Conservation (phyloP, 92 coral and sea anemone genomes). For the Paragorgia papillata region DNA sequence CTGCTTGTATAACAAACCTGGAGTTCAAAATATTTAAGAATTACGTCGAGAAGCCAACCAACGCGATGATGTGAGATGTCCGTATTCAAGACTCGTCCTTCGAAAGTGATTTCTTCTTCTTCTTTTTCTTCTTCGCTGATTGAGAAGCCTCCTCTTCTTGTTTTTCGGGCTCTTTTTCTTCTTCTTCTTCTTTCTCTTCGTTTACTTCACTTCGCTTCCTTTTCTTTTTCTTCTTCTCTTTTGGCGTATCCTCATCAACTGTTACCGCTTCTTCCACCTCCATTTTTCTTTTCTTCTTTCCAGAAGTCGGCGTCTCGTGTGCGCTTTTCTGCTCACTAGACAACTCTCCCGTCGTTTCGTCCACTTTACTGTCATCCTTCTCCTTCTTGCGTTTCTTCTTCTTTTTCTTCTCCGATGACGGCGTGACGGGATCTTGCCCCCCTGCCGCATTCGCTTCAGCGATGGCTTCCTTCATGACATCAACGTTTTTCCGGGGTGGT, state of each 20-base stretch:
- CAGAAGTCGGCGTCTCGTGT: constrained; percentile 42
- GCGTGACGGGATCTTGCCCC: constrained; percentile 34
- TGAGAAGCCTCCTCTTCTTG: constrained; percentile 42
- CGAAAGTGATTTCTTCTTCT: constrained; percentile 67
- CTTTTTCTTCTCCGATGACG: constrained; percentile 72
- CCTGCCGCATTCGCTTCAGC: constrained; percentile 65
- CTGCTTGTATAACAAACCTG: too few relatives aligned
- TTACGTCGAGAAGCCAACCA: too few relatives aligned
- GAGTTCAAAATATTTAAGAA: too few relatives aligned
- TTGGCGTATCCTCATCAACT: constrained; percentile 26
- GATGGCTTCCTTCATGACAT: constrained; percentile 96
- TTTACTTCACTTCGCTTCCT: constrained; percentile 43
- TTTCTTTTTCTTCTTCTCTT: constrained; percentile 67
- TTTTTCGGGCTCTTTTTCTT: constrained; percentile 57
- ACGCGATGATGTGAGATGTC: too few relatives aligned
- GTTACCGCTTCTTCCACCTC: constrained; percentile 1
- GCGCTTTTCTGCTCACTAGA: constrained; percentile 39
- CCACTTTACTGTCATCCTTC: constrained; percentile 19
- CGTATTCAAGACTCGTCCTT: too few relatives aligned
- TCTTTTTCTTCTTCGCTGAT: constrained; percentile 61
- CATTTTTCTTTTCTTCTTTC: constrained; percentile 46
- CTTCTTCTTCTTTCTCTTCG: constrained; percentile 54
- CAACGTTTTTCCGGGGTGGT: constrained; percentile 88
- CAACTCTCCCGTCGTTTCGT: constrained; percentile 53
- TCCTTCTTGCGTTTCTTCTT: constrained; percentile 81